Evolutionary conservation across 2,888 invertebrate genomes (phyloP), one percentile per base, ranked within the genome.

Genomic region (Leuctra nigra): DNA sequence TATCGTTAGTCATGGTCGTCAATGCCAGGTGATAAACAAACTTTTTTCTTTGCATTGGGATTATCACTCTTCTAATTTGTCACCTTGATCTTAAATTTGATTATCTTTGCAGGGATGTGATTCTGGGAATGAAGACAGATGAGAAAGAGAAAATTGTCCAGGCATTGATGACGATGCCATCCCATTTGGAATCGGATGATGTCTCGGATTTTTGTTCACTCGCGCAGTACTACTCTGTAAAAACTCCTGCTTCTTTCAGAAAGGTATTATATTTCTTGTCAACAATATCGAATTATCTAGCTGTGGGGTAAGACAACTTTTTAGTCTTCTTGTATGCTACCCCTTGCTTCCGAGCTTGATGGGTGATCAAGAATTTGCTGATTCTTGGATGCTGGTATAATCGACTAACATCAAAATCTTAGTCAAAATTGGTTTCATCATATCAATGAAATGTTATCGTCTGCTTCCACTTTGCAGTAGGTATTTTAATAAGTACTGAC

Each of bases 161-260:
- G 65, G 80, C 81, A 63, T 73, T 91, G 36, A 74, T 79, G 53
- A 80, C 82, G 63, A 86, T 91, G 84, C 93, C 94, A 9, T 84
- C 85, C 66, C 91, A 89, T 55, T 74, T 99, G 63, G 91, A 92
- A 72, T 86, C 88, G 0, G 94, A 93, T 68, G 99, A 99, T 76
- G 91, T 98, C 9, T 85, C 89, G 6, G 99, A 99, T 72, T 96
- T 99, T 72, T 95, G 96, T 74, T 90, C 94, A 2, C 75, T 99
- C 63, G 94, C 97, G n/a, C 90, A 93, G 71, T 95, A 95, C 74
- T 97, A 98, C 75, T 87, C 91, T 14, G 75, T 89, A 60, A 91
- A 91, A 74, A 98, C 98, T 7, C 97, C 97, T 1, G 82, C 85
- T 60, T 94, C 95, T 23, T 96, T 96, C 70, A 83, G 92, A 68